Evolutionary conservation across 2,113 vertebrate species (phyloP), one percentile per base, ranked within the genome.

Genomic region (Pitta sordida): DNA sequence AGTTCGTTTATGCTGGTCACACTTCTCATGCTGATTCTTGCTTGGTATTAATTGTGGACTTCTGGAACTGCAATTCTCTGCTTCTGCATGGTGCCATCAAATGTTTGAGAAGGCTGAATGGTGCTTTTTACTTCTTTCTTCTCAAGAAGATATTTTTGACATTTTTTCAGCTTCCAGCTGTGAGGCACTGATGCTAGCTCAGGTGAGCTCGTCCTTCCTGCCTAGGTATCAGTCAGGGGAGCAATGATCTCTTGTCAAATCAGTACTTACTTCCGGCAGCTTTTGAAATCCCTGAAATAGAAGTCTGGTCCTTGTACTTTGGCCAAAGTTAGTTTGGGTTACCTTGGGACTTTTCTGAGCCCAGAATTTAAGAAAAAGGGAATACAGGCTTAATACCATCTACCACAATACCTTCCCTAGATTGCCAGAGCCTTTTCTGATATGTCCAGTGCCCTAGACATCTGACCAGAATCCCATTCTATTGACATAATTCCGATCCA

Each of bases 41-140:
- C n/a, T 60, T 67, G 27, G 8, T 74, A 32, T 91, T 90, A 90
- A 64, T 22, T n/a, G 29, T 73, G 55, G 30, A 23, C 39, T 74
- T 93, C 46, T 80, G 75, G 53, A 94, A 48, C 55, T 88, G 60
- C n/a, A 74, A 39, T 63, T 70, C 30, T 63, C 30, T 86, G 34
- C 59, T 73, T 85, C 69, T 64, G 41, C 80, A 9, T 62, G 37
- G 68, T 95, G 90, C 83, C 53, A 32, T 90, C 80, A 60, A 56
- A 64, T 64, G 26, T 53, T 58, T 64, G 75, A 88, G 46, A 81
- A 93, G 73, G 24, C 63, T 39, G 67, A 94, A 71, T 64, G 75
- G 75, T 95, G 82, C 87, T 91, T 93, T 94, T 83, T 71, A 37
- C 58, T 86, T 69, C 60, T 78, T 91, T 69, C 39, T 93, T 48